These are phyloP conservation scores for Ceramica pisi DNA, from an alignment of 2,888 invertebrate genomes.

Conservation along the genomic window DNA sequence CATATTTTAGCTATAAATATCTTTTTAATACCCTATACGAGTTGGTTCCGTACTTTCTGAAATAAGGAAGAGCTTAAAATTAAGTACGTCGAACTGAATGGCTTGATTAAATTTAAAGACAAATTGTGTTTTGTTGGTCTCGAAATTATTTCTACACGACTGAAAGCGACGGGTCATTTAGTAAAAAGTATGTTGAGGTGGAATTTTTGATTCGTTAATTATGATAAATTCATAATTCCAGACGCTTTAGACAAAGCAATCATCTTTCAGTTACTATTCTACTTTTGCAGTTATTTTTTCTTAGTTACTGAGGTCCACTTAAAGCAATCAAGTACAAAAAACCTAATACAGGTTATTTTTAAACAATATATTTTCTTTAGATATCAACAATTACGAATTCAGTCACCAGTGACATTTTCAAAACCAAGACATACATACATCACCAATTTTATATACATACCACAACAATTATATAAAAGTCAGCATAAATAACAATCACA, in stretches of 20 bases:
- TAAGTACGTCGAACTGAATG: slow-evolving; percentile 4
- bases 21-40: slow-evolving; percentile 35
- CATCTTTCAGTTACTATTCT: no score
- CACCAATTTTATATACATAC: slow-evolving; percentile 57
- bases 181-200: not conserved
- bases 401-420: not conserved
- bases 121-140: slow-evolving; percentile 7
- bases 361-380: slow-evolving; percentile 3
- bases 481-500: slow-evolving; percentile 56
- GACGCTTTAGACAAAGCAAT: no score
- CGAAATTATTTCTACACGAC: not conserved
- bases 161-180: slow-evolving; percentile 5
- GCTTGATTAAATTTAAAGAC: slow-evolving; percentile 16
- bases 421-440: slow-evolving; percentile 37
- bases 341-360: slow-evolving; percentile 7
- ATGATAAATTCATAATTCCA: no score
- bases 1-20: slow-evolving; percentile 41
- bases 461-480: slow-evolving; percentile 49
- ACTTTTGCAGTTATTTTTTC: no score
- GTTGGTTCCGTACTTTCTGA: slow-evolving; percentile 6
- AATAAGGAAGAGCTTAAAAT: slow-evolving; percentile 15
- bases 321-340: not conserved
- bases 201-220: no score
- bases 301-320: no score
- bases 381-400: slow-evolving; percentile 4